Percentiles rank a stretch among this genome's conserved stretches.
Evolutionary conservation across 2,888 invertebrate species (phyloP).

Genomic region (Lobophora halterata): DNA sequence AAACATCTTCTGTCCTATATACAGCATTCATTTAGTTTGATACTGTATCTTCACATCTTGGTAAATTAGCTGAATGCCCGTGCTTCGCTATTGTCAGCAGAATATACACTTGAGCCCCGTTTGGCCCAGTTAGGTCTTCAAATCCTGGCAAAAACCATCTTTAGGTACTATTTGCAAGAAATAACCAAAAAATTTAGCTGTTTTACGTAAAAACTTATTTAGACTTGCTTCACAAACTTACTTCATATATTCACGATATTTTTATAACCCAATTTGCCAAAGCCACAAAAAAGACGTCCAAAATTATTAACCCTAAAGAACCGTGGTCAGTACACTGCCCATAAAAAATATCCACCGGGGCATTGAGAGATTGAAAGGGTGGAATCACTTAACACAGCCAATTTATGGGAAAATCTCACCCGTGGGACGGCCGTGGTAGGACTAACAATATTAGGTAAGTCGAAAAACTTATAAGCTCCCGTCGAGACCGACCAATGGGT

Average conservation of each 20-base stretch:
- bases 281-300: slow-evolving; percentile 29
- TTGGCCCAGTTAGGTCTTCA: too few species aligned
- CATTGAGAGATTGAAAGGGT: slow-evolving; percentile 79
- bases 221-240: too few species aligned
- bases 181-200: slow-evolving; percentile 1
- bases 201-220: too few species aligned
- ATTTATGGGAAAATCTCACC: slow-evolving; percentile 77
- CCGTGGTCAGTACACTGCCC: slow-evolving; percentile 34
- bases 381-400: slow-evolving; percentile 73
- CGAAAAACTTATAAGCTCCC: slow-evolving; percentile 65
- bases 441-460: slow-evolving; percentile 73
- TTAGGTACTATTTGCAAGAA: too few species aligned
- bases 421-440: slow-evolving; percentile 71
- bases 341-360: slow-evolving; percentile 68
- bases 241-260: too few species aligned
- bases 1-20: too few species aligned
- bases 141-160: too few species aligned
- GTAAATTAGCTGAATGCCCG: too few species aligned
- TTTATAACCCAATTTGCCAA: slow-evolving; percentile 21
- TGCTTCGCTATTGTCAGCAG: too few species aligned
- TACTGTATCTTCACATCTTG: too few species aligned
- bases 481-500: slow-evolving; percentile 30
- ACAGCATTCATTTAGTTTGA: too few species aligned
- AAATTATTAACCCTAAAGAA: slow-evolving; percentile 52
- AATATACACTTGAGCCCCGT: too few species aligned